Conservation (phyloP, 2,113 vertebrate genomes). For the Lipophrys pholis region DNA sequence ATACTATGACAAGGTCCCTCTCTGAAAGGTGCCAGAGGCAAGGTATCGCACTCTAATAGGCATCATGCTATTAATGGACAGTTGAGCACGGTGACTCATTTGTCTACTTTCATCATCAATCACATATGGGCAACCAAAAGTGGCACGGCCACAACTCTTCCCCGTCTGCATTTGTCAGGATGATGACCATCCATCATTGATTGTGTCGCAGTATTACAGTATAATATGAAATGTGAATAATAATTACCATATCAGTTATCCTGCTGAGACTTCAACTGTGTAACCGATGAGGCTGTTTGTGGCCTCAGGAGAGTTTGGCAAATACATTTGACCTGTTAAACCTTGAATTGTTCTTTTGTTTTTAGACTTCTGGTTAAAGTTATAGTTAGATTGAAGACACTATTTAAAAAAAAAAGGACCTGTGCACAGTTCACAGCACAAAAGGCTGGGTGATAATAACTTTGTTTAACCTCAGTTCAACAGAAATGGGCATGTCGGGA, state of each 20-base stretch:
- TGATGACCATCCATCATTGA: constrained; percentile 48
- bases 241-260: constrained; percentile 44
- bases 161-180: constrained; percentile 54
- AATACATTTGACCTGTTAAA: constrained; percentile 14
- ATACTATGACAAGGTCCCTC: constrained; percentile 39
- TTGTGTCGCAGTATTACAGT: constrained; percentile 42
- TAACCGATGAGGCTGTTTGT: neutral
- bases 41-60: constrained; percentile 63
- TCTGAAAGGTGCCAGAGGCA: constrained; percentile 62
- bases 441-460: neutral
- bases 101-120: constrained; percentile 68
- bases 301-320: neutral
- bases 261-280: neutral
- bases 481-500: neutral
- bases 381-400: constrained; percentile 7
- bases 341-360: neutral
- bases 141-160: constrained; percentile 51
- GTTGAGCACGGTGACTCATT: constrained; percentile 76
- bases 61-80: constrained; percentile 70
- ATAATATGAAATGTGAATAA: constrained; percentile 39
- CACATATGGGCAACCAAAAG: constrained; percentile 58
- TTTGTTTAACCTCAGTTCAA: neutral
- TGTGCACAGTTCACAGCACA: neutral
- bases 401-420: neutral
- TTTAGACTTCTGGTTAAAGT: constrained; percentile 9